Evolutionary conservation across 2,888 invertebrate genomes (phyloP).

Genomic region (Steinernema carpocapsae): DNA sequence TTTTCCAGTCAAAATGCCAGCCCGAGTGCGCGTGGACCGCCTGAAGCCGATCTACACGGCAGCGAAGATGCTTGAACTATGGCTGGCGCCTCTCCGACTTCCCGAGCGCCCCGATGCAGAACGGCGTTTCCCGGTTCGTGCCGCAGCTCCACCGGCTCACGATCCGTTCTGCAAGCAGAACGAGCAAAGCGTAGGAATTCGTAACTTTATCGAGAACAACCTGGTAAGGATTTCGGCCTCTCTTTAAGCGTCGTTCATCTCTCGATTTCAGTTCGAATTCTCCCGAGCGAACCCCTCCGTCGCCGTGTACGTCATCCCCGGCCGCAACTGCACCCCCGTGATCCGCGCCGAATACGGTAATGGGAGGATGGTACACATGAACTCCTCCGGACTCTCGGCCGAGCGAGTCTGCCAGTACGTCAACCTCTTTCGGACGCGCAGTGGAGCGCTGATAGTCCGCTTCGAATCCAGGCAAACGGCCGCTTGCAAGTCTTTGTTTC

Average conservation of each 20-base stretch:
- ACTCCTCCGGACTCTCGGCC: slow-evolving; percentile 38
- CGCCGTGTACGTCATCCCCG: slow-evolving; percentile 90
- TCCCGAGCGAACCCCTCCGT: slow-evolving; percentile 84
- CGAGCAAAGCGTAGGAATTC: slow-evolving; percentile 82
- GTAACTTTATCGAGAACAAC: slow-evolving; percentile 74
- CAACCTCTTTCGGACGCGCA: slow-evolving; percentile 75
- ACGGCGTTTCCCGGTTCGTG: slow-evolving; percentile 89
- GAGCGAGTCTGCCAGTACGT: slow-evolving; percentile 88
- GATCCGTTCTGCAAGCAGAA: slow-evolving; percentile 89
- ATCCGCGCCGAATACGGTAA: slow-evolving; percentile 71
- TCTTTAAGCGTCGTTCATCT: neutral
- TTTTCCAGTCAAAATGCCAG: slow-evolving; percentile 55
- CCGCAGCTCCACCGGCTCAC: slow-evolving; percentile 90
- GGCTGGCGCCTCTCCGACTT: slow-evolving; percentile 46
- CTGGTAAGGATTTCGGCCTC: slow-evolving; percentile 40
- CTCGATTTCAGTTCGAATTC: slow-evolving; percentile 82
- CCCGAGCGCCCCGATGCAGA: slow-evolving; percentile 74
- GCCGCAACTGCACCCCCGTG: slow-evolving; percentile 82
- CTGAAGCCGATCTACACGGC: slow-evolving; percentile 64
- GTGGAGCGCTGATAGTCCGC: slow-evolving; percentile 72
- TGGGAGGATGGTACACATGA: slow-evolving; percentile 58
- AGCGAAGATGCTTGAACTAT: slow-evolving; percentile 59
- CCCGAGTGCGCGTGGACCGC: slow-evolving; percentile 64
- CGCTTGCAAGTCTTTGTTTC: slow-evolving; percentile 37
- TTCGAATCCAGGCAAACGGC: slow-evolving; percentile 49